Conservation (phyloP, 2,797 vertebrate species). For the Myiotriccus ornatus region DNA sequence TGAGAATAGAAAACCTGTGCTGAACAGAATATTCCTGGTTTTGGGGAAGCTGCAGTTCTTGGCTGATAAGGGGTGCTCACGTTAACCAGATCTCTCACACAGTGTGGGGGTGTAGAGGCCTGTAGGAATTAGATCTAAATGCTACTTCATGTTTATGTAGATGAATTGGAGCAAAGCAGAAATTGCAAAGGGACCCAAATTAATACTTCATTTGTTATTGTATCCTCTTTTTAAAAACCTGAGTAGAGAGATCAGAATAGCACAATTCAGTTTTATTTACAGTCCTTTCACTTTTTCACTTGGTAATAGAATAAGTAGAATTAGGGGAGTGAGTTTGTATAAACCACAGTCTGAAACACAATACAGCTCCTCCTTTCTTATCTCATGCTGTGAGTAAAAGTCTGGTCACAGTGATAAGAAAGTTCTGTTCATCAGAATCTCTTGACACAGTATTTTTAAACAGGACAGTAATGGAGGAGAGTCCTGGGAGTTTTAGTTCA, state of each 20-base stretch:
- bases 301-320: conserved; percentile 19
- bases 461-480: not conserved
- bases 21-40: not conserved
- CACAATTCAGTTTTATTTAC: conserved; percentile 38
- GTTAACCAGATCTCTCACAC: not conserved
- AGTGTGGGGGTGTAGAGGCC: not conserved
- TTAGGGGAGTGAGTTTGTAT: not conserved
- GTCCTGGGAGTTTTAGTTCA: conserved; percentile 10
- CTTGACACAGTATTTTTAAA: conserved; percentile 57
- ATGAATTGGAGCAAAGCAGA: conserved; percentile 37
- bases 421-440: conserved; percentile 57
- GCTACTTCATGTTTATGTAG: conserved; percentile 30
- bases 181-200: conserved; percentile 4
- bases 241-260: conserved; percentile 23
- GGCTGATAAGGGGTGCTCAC: not conserved
- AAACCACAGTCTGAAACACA: conserved; percentile 28
- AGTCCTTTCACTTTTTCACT: conserved; percentile 19
- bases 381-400: not conserved
- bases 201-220: not conserved
- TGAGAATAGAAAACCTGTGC: not conserved
- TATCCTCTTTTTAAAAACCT: conserved; percentile 15
- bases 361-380: conserved; percentile 24
- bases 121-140: not conserved
- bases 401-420: conserved; percentile 65
- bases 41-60: not conserved